Percentiles rank a stretch among this genome's conserved stretches.
These are phyloP conservation scores for Drosophila sordidula DNA, from an alignment of 2,888 invertebrate species.

Conservation along the genomic window DNA sequence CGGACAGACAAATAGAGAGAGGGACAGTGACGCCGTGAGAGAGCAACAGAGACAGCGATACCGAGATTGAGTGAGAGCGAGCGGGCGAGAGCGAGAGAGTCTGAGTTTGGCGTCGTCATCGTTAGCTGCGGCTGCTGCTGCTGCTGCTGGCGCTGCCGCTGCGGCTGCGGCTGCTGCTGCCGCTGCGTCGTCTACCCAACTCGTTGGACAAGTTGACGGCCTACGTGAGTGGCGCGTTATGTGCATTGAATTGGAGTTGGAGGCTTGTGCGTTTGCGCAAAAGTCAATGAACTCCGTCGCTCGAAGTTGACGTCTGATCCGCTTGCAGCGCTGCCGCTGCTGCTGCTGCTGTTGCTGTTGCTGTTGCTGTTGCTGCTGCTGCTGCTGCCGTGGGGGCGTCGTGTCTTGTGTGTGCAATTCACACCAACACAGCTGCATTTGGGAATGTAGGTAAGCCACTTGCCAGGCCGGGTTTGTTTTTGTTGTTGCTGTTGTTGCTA, in stretches of 20 bases:
- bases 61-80: not conserved
- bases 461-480: conserved; percentile 57
- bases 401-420: conserved; percentile 65
- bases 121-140: conserved; percentile 34
- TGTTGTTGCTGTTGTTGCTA: conserved; percentile 25
- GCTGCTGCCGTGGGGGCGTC: conserved; percentile 61
- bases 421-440: conserved; percentile 63
- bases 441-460: conserved; percentile 82
- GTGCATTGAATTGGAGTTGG: conserved; percentile 78
- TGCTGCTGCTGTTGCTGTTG: conserved; percentile 8
- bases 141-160: conserved; percentile 16
- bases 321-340: conserved; percentile 48
- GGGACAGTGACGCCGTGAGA: conserved; percentile 13
- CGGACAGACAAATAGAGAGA: conserved; percentile 20
- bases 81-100: conserved; percentile 3
- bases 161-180: conserved; percentile 36
- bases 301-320: conserved; percentile 52
- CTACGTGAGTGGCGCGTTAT: conserved; percentile 75
- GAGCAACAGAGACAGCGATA: not conserved
- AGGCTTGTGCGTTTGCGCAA: conserved; percentile 78
- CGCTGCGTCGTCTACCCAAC: conserved; percentile 78
- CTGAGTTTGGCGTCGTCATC: conserved; percentile 37
- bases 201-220: conserved; percentile 79
- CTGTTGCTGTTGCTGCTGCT: conserved; percentile 19
- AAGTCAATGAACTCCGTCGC: conserved; percentile 75